Conservation (phyloP, 2,113 vertebrate genomes). For the Cephalopholis sonnerati region DNA sequence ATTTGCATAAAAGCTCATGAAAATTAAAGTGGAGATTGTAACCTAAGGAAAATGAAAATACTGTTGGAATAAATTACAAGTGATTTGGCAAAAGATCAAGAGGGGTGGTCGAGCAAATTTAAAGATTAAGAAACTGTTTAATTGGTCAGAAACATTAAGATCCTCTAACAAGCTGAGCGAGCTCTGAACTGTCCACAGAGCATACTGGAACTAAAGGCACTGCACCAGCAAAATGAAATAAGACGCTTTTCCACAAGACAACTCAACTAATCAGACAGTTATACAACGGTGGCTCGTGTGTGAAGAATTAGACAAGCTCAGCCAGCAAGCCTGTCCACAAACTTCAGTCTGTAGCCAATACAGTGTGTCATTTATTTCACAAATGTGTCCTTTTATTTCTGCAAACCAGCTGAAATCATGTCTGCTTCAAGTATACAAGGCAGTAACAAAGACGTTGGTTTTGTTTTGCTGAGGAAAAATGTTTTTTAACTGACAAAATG, state of each 20-base stretch:
- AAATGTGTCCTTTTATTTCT: slow-evolving; percentile 23
- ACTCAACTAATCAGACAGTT: slow-evolving; percentile 10
- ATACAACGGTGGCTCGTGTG: background rate
- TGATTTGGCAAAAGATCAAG: slow-evolving; percentile 22
- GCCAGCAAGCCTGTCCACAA: slow-evolving; percentile 2
- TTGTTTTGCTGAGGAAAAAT: background rate
- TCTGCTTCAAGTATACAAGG: background rate
- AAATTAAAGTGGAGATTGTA: slow-evolving; percentile 39
- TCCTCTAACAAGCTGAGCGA: slow-evolving; percentile 3
- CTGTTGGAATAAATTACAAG: slow-evolving; percentile 22
- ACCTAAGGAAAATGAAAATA: slow-evolving; percentile 31
- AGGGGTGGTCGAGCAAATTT: slow-evolving; percentile 24
- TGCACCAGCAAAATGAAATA: background rate
- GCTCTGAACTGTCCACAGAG: background rate
- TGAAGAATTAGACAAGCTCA: slow-evolving; percentile 12
- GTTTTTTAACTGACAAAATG: slow-evolving; percentile 6
- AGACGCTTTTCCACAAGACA: background rate
- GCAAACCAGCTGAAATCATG: background rate
- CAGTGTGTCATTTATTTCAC: background rate
- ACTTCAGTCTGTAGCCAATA: background rate
- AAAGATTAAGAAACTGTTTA: slow-evolving; percentile 33
- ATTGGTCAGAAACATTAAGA: slow-evolving; percentile 26
- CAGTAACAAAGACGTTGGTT: background rate
- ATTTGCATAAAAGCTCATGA: slow-evolving; percentile 51
- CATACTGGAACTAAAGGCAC: background rate